A percentile compares a stretch with the other conserved stretches of the same genome.
These are phyloP conservation scores for Sceloporus undulatus DNA, from an alignment of 2,113 vertebrate species.

Conservation along the genomic window DNA sequence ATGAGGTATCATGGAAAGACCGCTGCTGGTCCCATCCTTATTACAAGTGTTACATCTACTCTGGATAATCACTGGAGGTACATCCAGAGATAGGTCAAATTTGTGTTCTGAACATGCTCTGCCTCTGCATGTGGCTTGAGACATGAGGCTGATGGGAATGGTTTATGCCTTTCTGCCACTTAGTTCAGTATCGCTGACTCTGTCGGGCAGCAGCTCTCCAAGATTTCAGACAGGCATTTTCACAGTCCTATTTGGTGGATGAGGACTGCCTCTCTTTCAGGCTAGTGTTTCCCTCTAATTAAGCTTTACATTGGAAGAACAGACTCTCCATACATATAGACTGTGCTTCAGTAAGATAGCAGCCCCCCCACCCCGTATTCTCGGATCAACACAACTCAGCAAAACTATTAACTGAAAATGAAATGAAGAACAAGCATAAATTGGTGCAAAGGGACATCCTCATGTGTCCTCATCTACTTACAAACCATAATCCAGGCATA, in stretches of 20 bases:
- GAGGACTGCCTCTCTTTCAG: neutral
- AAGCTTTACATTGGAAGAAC: neutral
- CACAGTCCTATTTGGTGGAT: no score
- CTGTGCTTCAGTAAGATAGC: neutral
- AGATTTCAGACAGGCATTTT: no score
- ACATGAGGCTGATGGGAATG: no score
- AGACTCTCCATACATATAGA: neutral
- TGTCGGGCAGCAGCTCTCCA: no score
- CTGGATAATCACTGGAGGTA: neutral
- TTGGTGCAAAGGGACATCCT: neutral
- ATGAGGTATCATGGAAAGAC: neutral
- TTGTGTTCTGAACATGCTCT: no score
- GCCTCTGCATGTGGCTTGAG: no score
- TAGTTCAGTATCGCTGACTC: no score
- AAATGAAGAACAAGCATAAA: neutral
- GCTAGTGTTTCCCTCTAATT: neutral
- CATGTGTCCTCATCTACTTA: neutral
- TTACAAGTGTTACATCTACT: neutral
- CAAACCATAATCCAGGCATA: neutral
- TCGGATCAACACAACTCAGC: neutral
- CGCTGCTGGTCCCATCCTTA: neutral
- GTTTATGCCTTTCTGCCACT: no score
- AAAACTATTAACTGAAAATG: neutral
- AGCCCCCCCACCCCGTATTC: neutral
- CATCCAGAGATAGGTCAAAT: no score